Evolutionary conservation across 2,113 vertebrate genomes (phyloP).

Genomic region (Capreolus pygargus): DNA sequence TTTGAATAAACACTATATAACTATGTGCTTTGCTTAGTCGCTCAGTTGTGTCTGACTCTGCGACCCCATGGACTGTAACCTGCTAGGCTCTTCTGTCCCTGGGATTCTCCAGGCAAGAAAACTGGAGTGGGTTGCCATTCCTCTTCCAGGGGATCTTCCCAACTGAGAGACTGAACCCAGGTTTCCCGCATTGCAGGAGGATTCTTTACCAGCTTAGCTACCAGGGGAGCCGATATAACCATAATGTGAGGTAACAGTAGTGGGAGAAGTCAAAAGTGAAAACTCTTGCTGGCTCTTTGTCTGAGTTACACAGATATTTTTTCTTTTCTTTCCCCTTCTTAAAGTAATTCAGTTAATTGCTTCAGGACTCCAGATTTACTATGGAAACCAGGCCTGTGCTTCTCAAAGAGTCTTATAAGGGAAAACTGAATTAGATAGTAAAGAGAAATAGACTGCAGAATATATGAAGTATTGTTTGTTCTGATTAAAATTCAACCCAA

Average conservation of each 20-base stretch:
- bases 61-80: not conserved
- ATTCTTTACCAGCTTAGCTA: not conserved
- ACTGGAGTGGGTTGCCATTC: not conserved
- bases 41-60: not conserved
- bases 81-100: not conserved
- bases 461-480: slow-evolving; percentile 20
- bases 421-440: not conserved
- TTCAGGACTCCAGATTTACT: not conserved
- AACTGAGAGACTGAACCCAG: not conserved
- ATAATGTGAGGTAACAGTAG: not conserved
- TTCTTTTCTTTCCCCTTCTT: not conserved
- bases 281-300: not conserved
- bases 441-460: not conserved
- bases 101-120: not conserved
- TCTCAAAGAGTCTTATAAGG: slow-evolving; percentile 19
- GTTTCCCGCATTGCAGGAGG: rapidly evolving
- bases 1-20: slow-evolving; percentile 8
- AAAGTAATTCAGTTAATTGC: slow-evolving; percentile 16
- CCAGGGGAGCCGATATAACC: not conserved
- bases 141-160: not conserved
- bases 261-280: not conserved
- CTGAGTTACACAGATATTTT: not conserved
- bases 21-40: not conserved
- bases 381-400: slow-evolving; percentile 6
- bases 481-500: slow-evolving; percentile 6